Evolutionary conservation across 2,797 vertebrate genomes (phyloP).

Genomic region (Heterohyrax brucei): DNA sequence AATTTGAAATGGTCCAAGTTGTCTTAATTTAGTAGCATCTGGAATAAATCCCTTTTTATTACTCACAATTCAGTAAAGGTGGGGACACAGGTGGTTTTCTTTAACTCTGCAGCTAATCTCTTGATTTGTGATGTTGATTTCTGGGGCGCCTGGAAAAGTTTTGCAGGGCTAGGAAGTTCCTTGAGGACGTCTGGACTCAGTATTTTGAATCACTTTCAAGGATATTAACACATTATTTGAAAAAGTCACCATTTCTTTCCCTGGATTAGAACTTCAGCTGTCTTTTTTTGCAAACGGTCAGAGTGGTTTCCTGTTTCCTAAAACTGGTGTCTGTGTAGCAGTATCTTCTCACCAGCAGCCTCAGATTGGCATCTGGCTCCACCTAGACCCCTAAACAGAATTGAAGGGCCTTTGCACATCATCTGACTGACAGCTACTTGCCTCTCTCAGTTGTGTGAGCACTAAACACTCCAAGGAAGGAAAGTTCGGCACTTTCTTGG

Average conservation of each 20-base stretch:
- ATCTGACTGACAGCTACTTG: not conserved
- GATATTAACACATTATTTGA: slow-evolving; percentile 3
- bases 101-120: not conserved
- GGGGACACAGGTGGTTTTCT: slow-evolving; percentile 50
- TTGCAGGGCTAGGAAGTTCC: not conserved
- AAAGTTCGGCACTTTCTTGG: slow-evolving; percentile 36
- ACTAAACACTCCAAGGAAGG: slow-evolving; percentile 56
- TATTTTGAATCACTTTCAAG: slow-evolving; percentile 28
- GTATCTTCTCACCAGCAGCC: not conserved
- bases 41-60: slow-evolving; percentile 56
- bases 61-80: slow-evolving; percentile 21
- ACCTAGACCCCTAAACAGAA: not conserved
- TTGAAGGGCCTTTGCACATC: too few relatives aligned
- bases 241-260: not conserved
- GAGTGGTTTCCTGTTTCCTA: not conserved
- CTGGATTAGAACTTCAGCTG: not conserved
- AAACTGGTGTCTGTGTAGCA: not conserved
- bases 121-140: slow-evolving; percentile 48
- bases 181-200: not conserved
- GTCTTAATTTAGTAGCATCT: slow-evolving; percentile 24
- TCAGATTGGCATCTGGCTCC: not conserved
- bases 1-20: slow-evolving; percentile 19
- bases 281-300: slow-evolving; percentile 6
- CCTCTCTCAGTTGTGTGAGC: not conserved
- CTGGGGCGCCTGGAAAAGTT: slow-evolving; percentile 27